Conservation (phyloP, 2,113 vertebrate species). For the Antidorcas marsupialis region DNA sequence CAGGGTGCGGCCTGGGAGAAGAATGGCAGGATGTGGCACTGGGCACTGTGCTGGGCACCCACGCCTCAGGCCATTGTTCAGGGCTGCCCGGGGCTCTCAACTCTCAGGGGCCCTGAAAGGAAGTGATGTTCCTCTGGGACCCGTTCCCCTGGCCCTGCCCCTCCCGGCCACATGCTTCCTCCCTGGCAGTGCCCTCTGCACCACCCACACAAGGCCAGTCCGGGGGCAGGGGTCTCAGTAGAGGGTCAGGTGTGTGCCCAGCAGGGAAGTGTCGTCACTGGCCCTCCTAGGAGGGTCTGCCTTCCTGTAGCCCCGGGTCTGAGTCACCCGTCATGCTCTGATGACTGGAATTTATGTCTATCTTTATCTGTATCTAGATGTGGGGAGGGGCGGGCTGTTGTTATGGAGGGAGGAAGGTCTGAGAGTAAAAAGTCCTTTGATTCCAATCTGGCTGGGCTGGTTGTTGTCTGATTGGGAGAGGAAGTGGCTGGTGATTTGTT, state of each 20-base stretch:
- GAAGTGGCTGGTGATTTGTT: conserved; percentile 54
- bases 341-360: conserved; percentile 51
- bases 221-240: not conserved
- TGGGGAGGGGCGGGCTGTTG: not conserved
- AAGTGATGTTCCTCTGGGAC: not conserved
- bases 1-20: conserved; percentile 74
- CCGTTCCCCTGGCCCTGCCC: not conserved
- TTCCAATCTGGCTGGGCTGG: conserved; percentile 14
- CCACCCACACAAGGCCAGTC: not conserved
- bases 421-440: conserved; percentile 41
- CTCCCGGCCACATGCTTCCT: not conserved
- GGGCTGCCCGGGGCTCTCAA: conserved; percentile 36
- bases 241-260: not conserved
- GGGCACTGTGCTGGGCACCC: conserved; percentile 69
- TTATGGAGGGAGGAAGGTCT: conserved; percentile 9
- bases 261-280: not conserved
- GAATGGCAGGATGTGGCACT: conserved; percentile 84
- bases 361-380: conserved; percentile 54
- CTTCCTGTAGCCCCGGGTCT: conserved; percentile 37
- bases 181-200: not conserved
- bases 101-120: conserved; percentile 27
- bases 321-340: conserved; percentile 47
- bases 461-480: conserved; percentile 8
- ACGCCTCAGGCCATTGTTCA: conserved; percentile 64
- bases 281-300: not conserved